These are phyloP conservation scores for Nothura maculosa DNA, from an alignment of 2,797 vertebrate genomes.

Conservation along the genomic window DNA sequence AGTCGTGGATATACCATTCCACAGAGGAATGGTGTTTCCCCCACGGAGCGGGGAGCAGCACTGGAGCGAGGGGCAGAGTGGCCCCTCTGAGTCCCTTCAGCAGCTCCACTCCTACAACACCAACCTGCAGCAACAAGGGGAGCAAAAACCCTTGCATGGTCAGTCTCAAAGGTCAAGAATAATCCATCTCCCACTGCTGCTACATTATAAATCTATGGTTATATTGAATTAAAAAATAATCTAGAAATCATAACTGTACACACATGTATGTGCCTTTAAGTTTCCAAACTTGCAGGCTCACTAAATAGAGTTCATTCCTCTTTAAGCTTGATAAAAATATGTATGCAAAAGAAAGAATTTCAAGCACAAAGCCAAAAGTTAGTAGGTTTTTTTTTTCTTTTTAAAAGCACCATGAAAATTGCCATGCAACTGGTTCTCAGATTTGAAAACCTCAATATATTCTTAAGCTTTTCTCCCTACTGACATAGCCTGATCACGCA, in stretches of 20 bases:
- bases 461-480: not conserved
- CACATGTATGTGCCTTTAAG: rapidly evolving
- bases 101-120: rapidly evolving
- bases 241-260: not conserved
- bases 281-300: not conserved
- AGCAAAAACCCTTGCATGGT: not conserved
- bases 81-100: not conserved
- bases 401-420: not conserved
- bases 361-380: not conserved
- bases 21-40: too few relatives aligned
- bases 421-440: not conserved
- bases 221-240: too few relatives aligned
- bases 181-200: not conserved
- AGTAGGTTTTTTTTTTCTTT: not conserved
- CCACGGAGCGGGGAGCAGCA: rapidly evolving
- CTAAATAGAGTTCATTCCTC: not conserved
- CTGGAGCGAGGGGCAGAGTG: not conserved
- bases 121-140: not conserved
- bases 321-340: not conserved
- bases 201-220: not conserved
- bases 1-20: rapidly evolving
- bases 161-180: not conserved
- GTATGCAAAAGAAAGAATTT: not conserved
- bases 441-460: not conserved
- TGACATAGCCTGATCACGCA: rapidly evolving